Percentiles rank a stretch among this genome's conserved stretches.
phyloP scores from a whole-genome alignment of 1,140 invertebrate species.

The Drosophila nikananu region DNA sequence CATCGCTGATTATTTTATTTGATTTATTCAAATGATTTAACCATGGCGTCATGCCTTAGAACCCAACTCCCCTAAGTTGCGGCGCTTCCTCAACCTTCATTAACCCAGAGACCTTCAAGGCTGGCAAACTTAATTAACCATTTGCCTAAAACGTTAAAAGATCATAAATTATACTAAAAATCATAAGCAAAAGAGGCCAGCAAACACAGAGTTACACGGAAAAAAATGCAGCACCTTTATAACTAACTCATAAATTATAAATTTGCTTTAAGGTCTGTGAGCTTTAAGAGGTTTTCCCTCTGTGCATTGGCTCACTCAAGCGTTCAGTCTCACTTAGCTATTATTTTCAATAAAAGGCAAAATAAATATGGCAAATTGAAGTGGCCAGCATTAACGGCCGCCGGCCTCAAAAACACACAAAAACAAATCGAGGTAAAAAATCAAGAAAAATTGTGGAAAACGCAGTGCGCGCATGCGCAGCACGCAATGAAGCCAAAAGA shows the following conservation, averaged over 20 bases:
- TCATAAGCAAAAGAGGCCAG: conserved; percentile 12
- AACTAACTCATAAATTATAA: background rate
- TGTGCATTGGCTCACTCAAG: conserved; percentile 14
- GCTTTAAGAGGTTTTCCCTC: background rate
- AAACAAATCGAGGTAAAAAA: conserved; percentile 18
- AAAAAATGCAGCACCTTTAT: background rate
- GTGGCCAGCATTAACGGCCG: conserved; percentile 37
- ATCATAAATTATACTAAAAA: conserved; percentile 34
- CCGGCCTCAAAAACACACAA: conserved; percentile 10
- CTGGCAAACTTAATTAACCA: conserved; percentile 41
- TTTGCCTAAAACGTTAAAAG: conserved; percentile 32
- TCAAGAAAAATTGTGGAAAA: conserved; percentile 11
- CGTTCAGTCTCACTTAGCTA: conserved; percentile 31
- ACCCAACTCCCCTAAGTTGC: background rate
- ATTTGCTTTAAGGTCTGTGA: background rate
- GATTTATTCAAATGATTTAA: conserved; percentile 20
- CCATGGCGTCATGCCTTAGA: conserved; percentile 34
- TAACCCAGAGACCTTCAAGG: conserved; percentile 49
- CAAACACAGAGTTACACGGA: conserved; percentile 7
- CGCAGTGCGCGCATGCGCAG: conserved; percentile 53
- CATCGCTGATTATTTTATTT: conserved; percentile 19
- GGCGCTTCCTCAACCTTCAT: conserved; percentile 42
- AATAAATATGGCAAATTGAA: conserved; percentile 58
- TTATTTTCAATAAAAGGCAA: conserved; percentile 60
- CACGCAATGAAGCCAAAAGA: conserved; percentile 59